Evolutionary conservation across 2,888 invertebrate species (phyloP), one percentile per base, ranked within the genome.

Genomic region (Drosophila vallismaia): DNA sequence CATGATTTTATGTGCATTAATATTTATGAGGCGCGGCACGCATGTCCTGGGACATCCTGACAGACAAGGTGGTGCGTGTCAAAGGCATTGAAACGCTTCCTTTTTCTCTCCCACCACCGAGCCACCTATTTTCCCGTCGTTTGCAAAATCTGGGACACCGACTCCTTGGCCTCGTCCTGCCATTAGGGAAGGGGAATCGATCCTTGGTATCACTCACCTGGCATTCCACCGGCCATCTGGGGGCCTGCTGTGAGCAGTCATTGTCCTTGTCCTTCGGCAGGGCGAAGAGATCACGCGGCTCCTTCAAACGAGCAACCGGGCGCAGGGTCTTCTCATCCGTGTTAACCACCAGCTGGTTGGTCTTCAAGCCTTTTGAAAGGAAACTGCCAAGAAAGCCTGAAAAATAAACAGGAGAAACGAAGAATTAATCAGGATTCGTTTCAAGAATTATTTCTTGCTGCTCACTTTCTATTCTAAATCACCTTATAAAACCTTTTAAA

Each of bases 221-320:
- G 92, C 97, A 97, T 93, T 97, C 97, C 46, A 96, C 95, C 19
- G 97, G 97, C 97, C 97, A 97, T 90, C 97, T 93, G 63, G 96
- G 94, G 83, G 95, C 95, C 92, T 96, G 96, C 85, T 95, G 94
- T 55, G 95, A 94, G 88, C 94, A 94, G 84, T 95, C 95, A 88
- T 94, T 92, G 76, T 92, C 92, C 89, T 90, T 91, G 90, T 94
- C 94, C 89, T 94, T 94, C 67, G 94, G 94, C 77, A 95, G 92
- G 56, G 95, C 94, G 91, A 95, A 95, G 64, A 95, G 92, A 89
- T 96, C 95, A 76, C 95, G 92, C 12, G 95, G 94, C 86, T 95
- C 95, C 89, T 93, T 94, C 62, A 95, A 90, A 85, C 94, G 94
- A 38, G 94, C 94, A 86, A 94, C 93, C 9, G 94, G 94, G 71